Base-by-base conservation (phyloP, 2,797 vertebrate species). In the Percopsis omiscomaycus region DNA sequence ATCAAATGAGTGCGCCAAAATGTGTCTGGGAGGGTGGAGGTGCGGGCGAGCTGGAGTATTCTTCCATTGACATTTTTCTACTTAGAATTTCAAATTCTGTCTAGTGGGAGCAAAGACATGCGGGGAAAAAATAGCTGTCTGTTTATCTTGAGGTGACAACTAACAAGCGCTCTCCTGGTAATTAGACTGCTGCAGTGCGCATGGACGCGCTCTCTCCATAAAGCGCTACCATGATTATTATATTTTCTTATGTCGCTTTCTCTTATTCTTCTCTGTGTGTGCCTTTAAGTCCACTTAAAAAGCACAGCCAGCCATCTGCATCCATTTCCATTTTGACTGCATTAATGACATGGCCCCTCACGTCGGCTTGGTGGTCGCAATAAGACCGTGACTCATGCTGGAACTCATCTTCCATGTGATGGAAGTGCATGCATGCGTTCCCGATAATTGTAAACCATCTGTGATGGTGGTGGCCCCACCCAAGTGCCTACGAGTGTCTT, bases 141-240 rank as follows among this genome's bases (percentile, higher is more conserved):
- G 80, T 89, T 91, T 85, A 87, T 86, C 75, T 88, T 72, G 76
- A 86, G 86, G 84, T 88, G 83, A 89, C 84, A 87, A 89, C 84
- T 83, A 90, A 87, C 83, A 86, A 85, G 75, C 77, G 32, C 81
- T 74, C 80, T 79, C 76, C 73, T 81, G 72, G 79, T 89, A 89
- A 91, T 90, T 88, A 86, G 85, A 83, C 79, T 78, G 69, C 77
- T 4, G 68, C 70, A 64, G 61, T 75, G 67, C 71, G 79, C 67
- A 79, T 59, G 55, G 73, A 50, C 30, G 16, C 29, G 72, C 83
- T 79, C 68, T 77, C 76, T 83, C 64, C 68, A 76, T 81, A 77
- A 85, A 79, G 71, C 75, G 69, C 64, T 48, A 49, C 66, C 59
- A 78, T 83, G 66, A 82, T 87, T 79, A 77, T 1, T 71, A 85